Evolutionary conservation across 1,140 invertebrate species (phyloP), one percentile per base, ranked within the genome.

Genomic region (Berghia stephanieae): DNA sequence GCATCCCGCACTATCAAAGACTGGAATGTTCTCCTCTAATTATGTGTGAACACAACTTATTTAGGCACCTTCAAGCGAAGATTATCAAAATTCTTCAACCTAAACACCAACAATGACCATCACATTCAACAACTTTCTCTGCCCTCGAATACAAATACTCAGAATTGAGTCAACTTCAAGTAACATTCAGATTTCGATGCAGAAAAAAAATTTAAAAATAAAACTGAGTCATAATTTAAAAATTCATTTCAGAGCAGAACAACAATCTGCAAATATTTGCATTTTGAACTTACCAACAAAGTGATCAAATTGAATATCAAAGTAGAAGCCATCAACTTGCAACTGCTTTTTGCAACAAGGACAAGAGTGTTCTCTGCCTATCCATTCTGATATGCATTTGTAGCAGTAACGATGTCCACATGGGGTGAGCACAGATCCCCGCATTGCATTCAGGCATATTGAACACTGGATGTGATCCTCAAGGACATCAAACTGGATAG

Each of bases 341-440:
- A 87, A 69, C 3, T 52, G 10, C 13, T 81, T 80, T 70, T 87
- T 88, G 74, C 86, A 88, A 67, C 86, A 88, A 0, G 86, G 86
- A 80, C 86, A 88, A n/a, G 69, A 83, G 69, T 84, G 86, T 27
- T 83, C 79, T 10, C 85, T 74, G 68, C 84, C 83, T 10, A 86
- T 82, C 83, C 86, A 88, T 69, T 88, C 87, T 43, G 77, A 78
- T 67, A 88, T 87, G 78, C 87, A 88, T 46, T 81, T 81, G 36
- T 75, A 75, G 79, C 87, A 88, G 67, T 82, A 88, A 6, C 85
- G 79, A 63, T 88, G 87, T 21, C 86, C 84, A 78, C 87, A 87
- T 13, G 66, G 60, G 31, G 87, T 88, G 69, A 85, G 72, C n/a
- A 78, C 77, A 5, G 83, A 79, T 8, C 78, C 77, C 46, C 78